Evolutionary conservation across 2,888 invertebrate species (phyloP).

Genomic region (Trachelus tabidus): DNA sequence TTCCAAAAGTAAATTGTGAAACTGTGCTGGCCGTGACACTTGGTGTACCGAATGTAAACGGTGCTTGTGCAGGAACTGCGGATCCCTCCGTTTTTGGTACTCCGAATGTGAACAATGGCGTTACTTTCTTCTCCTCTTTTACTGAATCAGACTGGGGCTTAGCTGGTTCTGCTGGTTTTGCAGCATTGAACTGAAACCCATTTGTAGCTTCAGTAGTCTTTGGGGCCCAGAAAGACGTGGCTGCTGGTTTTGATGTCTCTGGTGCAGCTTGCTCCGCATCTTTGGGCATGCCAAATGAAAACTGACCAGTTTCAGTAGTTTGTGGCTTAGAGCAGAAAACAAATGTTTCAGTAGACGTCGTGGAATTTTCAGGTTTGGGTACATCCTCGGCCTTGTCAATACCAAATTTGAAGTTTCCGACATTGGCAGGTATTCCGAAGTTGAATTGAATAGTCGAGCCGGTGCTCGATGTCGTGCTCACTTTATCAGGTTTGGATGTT

Average conservation of each 20-base stretch:
- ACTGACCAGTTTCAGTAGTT: conserved; percentile 29
- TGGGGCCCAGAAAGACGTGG: conserved; percentile 38
- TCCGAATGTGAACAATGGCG: conserved; percentile 37
- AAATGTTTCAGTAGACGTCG: conserved; percentile 51
- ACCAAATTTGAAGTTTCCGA: conserved; percentile 66
- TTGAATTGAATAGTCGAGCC: conserved; percentile 43
- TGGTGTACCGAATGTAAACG: conserved; percentile 15
- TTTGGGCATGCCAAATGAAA: conserved; percentile 50
- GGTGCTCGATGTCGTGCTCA: conserved; percentile 9
- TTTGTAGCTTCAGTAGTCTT: conserved; percentile 11
- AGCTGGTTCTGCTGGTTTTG: neutral
- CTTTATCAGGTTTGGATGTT: conserved; percentile 22
- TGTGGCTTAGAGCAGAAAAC: conserved; percentile 59
- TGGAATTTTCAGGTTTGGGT: conserved; percentile 26
- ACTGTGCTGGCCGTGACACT: conserved; percentile 1
- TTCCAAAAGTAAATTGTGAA: conserved; percentile 56
- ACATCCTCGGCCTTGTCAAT: conserved; percentile 63
- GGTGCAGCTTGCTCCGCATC: conserved; percentile 15
- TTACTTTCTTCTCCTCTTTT: conserved; percentile 24
- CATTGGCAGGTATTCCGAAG: conserved; percentile 48
- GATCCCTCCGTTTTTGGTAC: conserved; percentile 32
- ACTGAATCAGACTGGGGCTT: neutral
- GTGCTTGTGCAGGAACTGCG: conserved; percentile 23
- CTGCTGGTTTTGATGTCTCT: conserved; percentile 22
- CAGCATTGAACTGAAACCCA: conserved; percentile 27